phyloP scores from a whole-genome alignment of 2,113 vertebrate species.

The Istiophorus platypterus region DNA sequence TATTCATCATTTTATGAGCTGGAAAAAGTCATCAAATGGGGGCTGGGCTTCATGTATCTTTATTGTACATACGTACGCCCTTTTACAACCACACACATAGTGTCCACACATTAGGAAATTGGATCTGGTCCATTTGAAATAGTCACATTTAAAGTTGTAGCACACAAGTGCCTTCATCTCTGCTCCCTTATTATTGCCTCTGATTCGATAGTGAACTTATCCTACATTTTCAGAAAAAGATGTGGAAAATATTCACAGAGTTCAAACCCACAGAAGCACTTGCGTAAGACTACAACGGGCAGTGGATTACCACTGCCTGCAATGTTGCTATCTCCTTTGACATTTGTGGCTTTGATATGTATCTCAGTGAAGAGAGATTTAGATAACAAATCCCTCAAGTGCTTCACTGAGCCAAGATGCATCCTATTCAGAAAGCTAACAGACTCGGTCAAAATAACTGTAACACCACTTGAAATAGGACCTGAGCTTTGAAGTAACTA shows the following conservation, averaged over 20 bases:
- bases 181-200: background rate
- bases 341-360: slow-evolving; percentile 78
- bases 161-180: too few species aligned
- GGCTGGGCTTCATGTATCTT: slow-evolving; percentile 13
- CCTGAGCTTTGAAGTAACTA: slow-evolving; percentile 16
- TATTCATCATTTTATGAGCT: slow-evolving; percentile 60
- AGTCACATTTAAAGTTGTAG: background rate
- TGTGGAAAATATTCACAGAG: slow-evolving; percentile 15
- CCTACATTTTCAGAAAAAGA: background rate
- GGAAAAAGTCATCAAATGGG: slow-evolving; percentile 30
- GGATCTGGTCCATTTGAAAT: background rate
- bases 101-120: background rate
- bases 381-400: slow-evolving; percentile 72
- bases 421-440: slow-evolving; percentile 18
- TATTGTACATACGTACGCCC: slow-evolving; percentile 1
- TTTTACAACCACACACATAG: slow-evolving; percentile 7
- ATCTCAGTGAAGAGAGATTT: slow-evolving; percentile 72
- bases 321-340: slow-evolving; percentile 68
- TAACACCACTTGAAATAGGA: slow-evolving; percentile 22
- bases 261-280: slow-evolving; percentile 8
- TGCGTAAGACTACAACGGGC: slow-evolving; percentile 41
- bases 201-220: background rate
- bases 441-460: slow-evolving; percentile 18
- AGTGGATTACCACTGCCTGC: slow-evolving; percentile 69
- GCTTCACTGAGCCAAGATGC: slow-evolving; percentile 48